phyloP scores from a whole-genome alignment of 2,797 vertebrate species.

The Pangasius mekongensis region DNA sequence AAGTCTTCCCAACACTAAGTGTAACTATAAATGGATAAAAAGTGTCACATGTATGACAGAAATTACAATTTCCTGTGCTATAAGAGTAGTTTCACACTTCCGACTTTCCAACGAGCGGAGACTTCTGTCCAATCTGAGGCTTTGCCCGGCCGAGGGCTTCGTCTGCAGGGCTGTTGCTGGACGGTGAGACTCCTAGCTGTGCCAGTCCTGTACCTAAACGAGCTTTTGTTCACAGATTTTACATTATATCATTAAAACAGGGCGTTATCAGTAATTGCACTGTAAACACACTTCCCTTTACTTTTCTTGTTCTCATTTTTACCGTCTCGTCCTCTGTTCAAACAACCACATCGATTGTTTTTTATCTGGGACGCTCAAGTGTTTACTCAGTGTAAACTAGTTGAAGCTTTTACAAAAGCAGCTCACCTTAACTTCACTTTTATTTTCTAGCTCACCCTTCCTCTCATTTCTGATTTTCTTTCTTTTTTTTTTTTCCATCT shows the following conservation, averaged over 20 bases:
- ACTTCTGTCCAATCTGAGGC: neutral
- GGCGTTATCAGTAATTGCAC: neutral
- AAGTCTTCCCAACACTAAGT: neutral
- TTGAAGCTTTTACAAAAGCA: neutral
- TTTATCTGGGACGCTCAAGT: neutral
- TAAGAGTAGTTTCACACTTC: neutral
- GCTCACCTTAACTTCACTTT: neutral
- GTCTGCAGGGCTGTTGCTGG: neutral
- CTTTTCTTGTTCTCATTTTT: conserved; percentile 12
- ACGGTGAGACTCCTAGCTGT: neutral
- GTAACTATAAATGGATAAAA: neutral
- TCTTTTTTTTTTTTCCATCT: neutral
- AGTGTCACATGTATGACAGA: neutral
- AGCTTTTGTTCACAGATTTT: neutral
- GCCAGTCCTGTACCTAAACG: neutral
- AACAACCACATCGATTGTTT: neutral
- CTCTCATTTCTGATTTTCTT: neutral
- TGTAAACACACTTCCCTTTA: neutral
- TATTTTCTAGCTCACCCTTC: neutral
- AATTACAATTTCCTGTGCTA: too few relatives aligned
- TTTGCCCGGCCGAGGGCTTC: neutral
- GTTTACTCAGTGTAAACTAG: conserved; percentile 4
- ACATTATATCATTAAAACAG: neutral
- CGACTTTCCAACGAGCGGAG: neutral
- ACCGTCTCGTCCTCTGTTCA: neutral